phyloP scores from a whole-genome alignment of 1,140 invertebrate species.

The Drosophila subobscura region DNA sequence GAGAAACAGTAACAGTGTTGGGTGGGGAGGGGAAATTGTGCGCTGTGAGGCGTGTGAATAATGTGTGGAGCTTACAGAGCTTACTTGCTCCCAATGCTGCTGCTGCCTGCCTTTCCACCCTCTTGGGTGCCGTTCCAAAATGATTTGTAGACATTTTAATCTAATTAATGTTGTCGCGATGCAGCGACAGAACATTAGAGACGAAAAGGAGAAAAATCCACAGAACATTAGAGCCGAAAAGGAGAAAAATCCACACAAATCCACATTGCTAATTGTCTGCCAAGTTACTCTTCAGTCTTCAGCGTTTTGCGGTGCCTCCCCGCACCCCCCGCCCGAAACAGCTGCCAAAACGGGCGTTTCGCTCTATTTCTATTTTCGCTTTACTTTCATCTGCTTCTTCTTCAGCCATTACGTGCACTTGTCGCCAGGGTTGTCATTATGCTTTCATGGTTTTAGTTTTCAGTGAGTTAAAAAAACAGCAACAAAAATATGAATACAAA shows the following conservation, averaged over 20 bases:
- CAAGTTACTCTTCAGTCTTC: slow-evolving; percentile 31
- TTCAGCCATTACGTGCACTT: slow-evolving; percentile 61
- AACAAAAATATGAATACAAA: slow-evolving; percentile 66
- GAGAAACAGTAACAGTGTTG: neutral
- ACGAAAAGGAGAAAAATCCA: neutral
- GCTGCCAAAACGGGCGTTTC: no score
- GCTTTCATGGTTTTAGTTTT: slow-evolving; percentile 75
- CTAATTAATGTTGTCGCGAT: slow-evolving; percentile 75
- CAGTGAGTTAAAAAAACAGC: slow-evolving; percentile 51
- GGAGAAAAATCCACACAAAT: slow-evolving; percentile 2
- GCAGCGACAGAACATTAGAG: neutral
- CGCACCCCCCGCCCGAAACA: no score
- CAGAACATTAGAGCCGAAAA: neutral
- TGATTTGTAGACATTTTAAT: slow-evolving; percentile 74
- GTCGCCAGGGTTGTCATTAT: slow-evolving; percentile 66
- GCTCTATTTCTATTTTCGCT: slow-evolving; percentile 1
- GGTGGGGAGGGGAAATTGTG: slow-evolving; percentile 56
- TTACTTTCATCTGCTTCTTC: slow-evolving; percentile 14
- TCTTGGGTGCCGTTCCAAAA: slow-evolving; percentile 67
- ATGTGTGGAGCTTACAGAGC: slow-evolving; percentile 72
- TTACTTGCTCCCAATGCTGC: slow-evolving; percentile 19
- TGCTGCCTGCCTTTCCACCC: neutral
- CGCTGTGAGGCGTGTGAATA: slow-evolving; percentile 74
- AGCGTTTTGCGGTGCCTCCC: slow-evolving; percentile 9
- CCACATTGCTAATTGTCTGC: slow-evolving; percentile 61